Conservation (phyloP, 2,113 vertebrate species). For the Anoplopoma fimbria region DNA sequence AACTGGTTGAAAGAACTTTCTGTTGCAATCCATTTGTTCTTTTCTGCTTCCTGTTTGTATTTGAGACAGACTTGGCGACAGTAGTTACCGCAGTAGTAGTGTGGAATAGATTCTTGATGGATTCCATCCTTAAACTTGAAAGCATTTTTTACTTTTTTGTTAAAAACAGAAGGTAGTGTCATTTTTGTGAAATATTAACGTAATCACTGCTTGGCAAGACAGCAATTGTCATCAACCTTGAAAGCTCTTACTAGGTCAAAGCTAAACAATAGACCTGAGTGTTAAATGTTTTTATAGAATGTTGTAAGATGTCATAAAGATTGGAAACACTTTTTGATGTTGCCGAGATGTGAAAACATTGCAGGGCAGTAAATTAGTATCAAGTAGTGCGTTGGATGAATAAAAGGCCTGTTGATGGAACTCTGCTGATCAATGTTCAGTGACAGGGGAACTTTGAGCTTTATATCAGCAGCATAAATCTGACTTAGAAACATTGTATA, state of each 20-base stretch:
- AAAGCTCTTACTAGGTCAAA: constrained; percentile 41
- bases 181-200: constrained; percentile 50
- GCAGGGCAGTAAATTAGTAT: constrained; percentile 23
- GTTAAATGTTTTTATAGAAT: constrained; percentile 35
- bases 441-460: constrained; percentile 47
- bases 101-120: background rate
- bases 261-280: constrained; percentile 21
- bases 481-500: background rate
- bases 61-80: background rate
- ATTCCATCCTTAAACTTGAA: background rate
- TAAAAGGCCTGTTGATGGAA: background rate
- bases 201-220: constrained; percentile 8
- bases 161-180: background rate
- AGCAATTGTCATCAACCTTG: background rate
- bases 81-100: background rate
- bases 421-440: constrained; percentile 29
- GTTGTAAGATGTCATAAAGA: constrained; percentile 47
- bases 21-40: constrained; percentile 30
- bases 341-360: constrained; percentile 24
- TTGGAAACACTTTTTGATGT: constrained; percentile 45
- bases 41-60: constrained; percentile 34
- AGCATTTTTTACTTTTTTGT: background rate
- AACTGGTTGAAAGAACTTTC: constrained; percentile 10
- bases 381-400: constrained; percentile 1
- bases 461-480: constrained; percentile 46